Evolutionary conservation across 2,888 invertebrate species (phyloP).

Genomic region (Amaurobius ferox): DNA sequence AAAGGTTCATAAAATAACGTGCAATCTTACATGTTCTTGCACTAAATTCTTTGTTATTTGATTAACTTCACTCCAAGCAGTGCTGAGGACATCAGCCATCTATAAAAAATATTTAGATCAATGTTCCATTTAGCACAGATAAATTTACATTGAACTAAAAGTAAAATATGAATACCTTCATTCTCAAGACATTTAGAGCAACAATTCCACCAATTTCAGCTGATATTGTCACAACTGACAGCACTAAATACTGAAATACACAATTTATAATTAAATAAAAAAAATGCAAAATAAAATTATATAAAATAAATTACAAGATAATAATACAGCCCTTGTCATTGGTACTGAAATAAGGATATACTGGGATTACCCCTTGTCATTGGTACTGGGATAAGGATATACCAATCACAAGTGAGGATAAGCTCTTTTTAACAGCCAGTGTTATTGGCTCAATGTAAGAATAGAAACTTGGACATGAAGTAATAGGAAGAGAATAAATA

Average conservation of each 20-base stretch:
- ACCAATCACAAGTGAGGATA: too few relatives aligned
- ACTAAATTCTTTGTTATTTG: conserved; percentile 77
- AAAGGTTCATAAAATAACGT: neutral
- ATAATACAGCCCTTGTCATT: too few relatives aligned
- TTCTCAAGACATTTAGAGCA: conserved; percentile 75
- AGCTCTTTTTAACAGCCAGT: too few relatives aligned
- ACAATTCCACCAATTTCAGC: conserved; percentile 77
- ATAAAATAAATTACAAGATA: too few relatives aligned
- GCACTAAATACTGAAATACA: conserved; percentile 76
- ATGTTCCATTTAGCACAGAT: neutral
- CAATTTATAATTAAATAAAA: conserved; percentile 11
- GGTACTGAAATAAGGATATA: too few relatives aligned
- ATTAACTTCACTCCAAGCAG: conserved; percentile 78
- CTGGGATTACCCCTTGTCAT: too few relatives aligned
- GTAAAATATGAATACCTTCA: conserved; percentile 51
- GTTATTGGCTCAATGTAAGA: too few relatives aligned
- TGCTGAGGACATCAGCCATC: conserved; percentile 77
- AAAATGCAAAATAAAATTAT: too few relatives aligned
- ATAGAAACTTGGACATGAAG: too few relatives aligned
- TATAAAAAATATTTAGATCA: conserved; percentile 47
- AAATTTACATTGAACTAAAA: neutral
- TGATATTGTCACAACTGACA: conserved; percentile 76
- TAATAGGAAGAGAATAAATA: too few relatives aligned
- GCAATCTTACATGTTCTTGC: conserved; percentile 76
- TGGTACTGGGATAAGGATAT: too few relatives aligned